Evolutionary conservation across 1,140 invertebrate genomes (phyloP), one percentile per base, ranked within the genome.

Genomic region (Drosophila novamexicana): DNA sequence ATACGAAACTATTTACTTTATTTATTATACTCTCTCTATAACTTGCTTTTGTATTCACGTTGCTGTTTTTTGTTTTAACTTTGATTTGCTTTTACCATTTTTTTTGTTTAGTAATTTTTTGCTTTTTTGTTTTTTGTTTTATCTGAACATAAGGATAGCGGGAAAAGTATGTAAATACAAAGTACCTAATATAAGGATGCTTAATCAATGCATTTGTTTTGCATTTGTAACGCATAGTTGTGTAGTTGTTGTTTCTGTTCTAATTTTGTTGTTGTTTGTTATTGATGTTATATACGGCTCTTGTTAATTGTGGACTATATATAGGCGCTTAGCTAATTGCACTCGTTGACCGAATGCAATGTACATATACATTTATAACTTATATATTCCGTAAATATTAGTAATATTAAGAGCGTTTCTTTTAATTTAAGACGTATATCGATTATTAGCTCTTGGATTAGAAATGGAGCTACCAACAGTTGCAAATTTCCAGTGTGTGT

Each of bases 1-100:
- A 88, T 91, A 90, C 84, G 89, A 91, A 88, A 91, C 88, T 91
- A 91, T 90, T 86, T 86, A 83, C 68, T 88, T 91, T 88, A 81
- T 84, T 84, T 77, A 88, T 90, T 91, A 90, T 91, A 90, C 75
- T 90, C 83, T 89, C 78, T 90, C 70, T 86, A 89, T 84, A 79
- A 84, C 75, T 78, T 90, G 69, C 77, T 75, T 80, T 88, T 75
- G 78, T 73, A 73, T 82, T 82, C 79, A 77, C 80, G 81, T 80
- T 86, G 65, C 63, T 80, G 74, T 75, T 67, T 79, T 49, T 70
- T 62, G 59, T 77, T 84, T 74, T 72, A 66, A 66, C 59, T 67
- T 77, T 79, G 73, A 63, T 76, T 73, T 78, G 69, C 70, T 90
- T 82, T 90, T 86, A 78, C 86, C 57, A 79, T 90, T 86, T 90